Evolutionary conservation across 2,797 vertebrate genomes (phyloP).

Genomic region (Diplodus sargus): DNA sequence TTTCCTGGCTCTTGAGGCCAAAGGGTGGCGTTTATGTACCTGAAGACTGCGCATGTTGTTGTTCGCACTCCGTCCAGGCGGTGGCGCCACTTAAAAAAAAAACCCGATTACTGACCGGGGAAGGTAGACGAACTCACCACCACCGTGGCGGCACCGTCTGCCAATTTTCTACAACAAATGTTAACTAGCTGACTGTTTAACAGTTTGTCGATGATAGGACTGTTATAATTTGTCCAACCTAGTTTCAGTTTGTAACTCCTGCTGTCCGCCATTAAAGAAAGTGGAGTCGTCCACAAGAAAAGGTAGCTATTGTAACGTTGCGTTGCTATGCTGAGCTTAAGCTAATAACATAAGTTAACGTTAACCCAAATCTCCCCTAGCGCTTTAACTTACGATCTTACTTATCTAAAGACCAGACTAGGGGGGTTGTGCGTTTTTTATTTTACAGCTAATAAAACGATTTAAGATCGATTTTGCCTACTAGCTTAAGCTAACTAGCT

Average conservation of each 20-base stretch:
- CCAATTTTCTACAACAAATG: neutral
- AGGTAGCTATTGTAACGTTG: slow-evolving; percentile 29
- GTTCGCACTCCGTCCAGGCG: slow-evolving; percentile 47
- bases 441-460: too few relatives aligned
- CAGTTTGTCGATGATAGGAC: neutral
- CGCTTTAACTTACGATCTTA: too few relatives aligned
- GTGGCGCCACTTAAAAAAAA: slow-evolving; percentile 19
- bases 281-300: slow-evolving; percentile 10
- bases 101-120: fast-evolving
- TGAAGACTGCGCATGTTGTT: neutral
- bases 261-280: neutral
- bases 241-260: neutral
- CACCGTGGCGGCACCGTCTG: neutral
- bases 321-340: slow-evolving; percentile 6
- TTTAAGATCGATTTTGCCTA: too few relatives aligned
- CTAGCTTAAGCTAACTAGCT: neutral
- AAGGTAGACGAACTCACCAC: neutral
- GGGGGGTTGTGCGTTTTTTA: too few relatives aligned
- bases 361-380: neutral
- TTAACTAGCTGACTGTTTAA: neutral
- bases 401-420: neutral
- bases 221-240: neutral
- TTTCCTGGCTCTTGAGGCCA: neutral
- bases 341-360: neutral
- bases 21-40: neutral